Evolutionary conservation across 2,113 vertebrate species (phyloP).

Genomic region (Anser brachyrhynchus): DNA sequence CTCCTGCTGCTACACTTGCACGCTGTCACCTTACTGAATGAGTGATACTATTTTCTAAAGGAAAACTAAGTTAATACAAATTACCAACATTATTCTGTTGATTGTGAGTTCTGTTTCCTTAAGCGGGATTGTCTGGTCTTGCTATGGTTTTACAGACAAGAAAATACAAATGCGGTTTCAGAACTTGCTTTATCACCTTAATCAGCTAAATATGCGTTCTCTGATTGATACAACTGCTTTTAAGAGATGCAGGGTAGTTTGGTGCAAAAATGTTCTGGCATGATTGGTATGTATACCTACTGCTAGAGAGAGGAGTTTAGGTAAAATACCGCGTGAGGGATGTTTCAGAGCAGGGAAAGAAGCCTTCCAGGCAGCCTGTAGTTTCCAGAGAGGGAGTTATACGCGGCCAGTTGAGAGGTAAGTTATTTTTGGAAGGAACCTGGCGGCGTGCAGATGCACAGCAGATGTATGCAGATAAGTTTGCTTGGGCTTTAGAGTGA

Average conservation of each 20-base stretch:
- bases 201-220: background rate
- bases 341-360: background rate
- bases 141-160: background rate
- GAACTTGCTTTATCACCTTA: background rate
- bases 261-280: background rate
- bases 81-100: fast-evolving
- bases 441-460: background rate
- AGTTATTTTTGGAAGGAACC: background rate
- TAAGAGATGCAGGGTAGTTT: background rate
- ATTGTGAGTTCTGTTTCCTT: background rate
- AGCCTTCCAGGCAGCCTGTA: background rate
- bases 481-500: background rate
- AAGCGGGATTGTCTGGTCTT: background rate
- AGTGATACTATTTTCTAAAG: background rate
- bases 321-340: background rate
- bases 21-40: background rate
- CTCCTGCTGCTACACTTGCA: background rate
- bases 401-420: background rate
- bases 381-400: background rate
- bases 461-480: background rate
- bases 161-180: background rate
- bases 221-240: background rate
- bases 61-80: background rate
- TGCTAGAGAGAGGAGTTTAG: background rate
- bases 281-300: background rate